A percentile compares a stretch with the other conserved stretches of the same genome.
Evolutionary conservation across 2,113 vertebrate genomes (phyloP).

Genomic region (Etheostoma spectabile): DNA sequence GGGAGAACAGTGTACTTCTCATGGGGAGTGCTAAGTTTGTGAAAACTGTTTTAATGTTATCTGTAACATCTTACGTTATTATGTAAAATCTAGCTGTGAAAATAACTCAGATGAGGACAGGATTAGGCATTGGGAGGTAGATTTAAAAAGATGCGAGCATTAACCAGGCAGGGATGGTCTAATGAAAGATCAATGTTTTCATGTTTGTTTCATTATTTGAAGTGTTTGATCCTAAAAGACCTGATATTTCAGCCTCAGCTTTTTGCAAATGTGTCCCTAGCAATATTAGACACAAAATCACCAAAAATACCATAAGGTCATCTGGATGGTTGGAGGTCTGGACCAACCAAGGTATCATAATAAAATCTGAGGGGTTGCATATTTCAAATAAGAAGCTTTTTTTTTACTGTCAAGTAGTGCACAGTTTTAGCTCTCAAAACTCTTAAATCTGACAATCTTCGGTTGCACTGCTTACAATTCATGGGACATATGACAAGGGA

Average conservation of each 20-base stretch:
- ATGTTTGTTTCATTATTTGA: neutral
- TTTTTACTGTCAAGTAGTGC: neutral
- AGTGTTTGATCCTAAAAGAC: neutral
- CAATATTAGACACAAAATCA: neutral
- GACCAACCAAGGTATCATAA: neutral
- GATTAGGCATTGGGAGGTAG: neutral
- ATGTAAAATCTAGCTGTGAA: neutral
- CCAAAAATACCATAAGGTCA: neutral
- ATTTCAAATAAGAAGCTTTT: neutral
- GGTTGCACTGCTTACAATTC: neutral
- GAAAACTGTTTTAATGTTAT: neutral
- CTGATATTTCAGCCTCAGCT: neutral
- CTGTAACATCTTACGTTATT: neutral
- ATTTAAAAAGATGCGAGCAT: neutral
- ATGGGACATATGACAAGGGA: neutral
- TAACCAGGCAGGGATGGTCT: neutral
- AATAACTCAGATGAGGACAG: neutral
- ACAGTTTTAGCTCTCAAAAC: neutral
- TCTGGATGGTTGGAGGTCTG: neutral
- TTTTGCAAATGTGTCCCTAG: neutral
- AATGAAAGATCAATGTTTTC: neutral
- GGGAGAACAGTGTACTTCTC: neutral
- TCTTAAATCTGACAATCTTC: neutral
- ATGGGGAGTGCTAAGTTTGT: neutral
- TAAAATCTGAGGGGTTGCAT: neutral